Percentiles rank a stretch among this genome's conserved stretches.
These are phyloP conservation scores for Craterocephalus amniculus DNA, from an alignment of 2,797 vertebrate species.

Conservation along the genomic window DNA sequence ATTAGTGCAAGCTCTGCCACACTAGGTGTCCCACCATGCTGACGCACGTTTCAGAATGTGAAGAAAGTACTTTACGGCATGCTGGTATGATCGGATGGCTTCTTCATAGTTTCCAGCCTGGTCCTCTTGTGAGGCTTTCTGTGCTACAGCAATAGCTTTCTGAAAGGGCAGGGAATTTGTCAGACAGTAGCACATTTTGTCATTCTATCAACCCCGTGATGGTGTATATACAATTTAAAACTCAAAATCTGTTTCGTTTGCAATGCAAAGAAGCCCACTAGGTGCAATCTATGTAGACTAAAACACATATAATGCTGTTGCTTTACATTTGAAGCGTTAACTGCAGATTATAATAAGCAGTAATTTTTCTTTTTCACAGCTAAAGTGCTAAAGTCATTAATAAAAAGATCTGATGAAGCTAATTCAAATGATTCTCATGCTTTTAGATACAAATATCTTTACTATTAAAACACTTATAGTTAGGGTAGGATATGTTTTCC, in stretches of 20 bases:
- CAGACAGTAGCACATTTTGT: background rate
- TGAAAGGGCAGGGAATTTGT: conserved; percentile 69
- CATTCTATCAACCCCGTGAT: background rate
- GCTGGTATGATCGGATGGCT: conserved; percentile 91
- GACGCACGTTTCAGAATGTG: conserved; percentile 96
- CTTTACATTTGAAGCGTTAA: background rate
- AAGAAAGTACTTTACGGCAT: conserved; percentile 94
- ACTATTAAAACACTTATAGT: background rate
- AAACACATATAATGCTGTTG: background rate
- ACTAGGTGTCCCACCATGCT: conserved; percentile 3
- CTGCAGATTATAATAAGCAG: background rate
- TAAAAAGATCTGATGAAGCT: too few relatives aligned
- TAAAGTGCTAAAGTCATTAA: too few relatives aligned
- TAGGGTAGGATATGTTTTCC: too few relatives aligned
- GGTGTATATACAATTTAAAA: background rate
- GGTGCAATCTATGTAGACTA: background rate
- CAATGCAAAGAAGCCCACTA: background rate
- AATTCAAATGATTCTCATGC: background rate
- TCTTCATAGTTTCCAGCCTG: conserved; percentile 93
- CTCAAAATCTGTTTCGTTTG: background rate
- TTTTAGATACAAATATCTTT: conserved; percentile 3
- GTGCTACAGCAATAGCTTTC: conserved; percentile 96
- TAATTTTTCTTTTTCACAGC: background rate
- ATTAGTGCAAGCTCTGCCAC: conserved; percentile 6
- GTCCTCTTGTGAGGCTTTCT: conserved; percentile 93